Conservation (phyloP, 2,888 invertebrate species). For the Anarsia innoxiella region DNA sequence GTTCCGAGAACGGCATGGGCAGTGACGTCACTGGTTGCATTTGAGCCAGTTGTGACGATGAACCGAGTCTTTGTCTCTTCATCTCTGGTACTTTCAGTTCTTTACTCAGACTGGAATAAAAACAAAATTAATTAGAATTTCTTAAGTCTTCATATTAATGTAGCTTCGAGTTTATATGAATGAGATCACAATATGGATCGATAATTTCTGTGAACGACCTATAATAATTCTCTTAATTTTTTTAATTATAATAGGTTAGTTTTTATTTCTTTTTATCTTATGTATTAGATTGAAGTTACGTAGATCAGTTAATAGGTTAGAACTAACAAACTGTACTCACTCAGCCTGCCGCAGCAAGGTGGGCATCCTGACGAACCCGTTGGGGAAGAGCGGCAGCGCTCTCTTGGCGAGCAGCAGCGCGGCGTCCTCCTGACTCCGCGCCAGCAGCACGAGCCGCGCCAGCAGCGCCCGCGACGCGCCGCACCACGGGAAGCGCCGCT, state of each 20-base stretch:
- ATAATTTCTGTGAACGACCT: too few species aligned
- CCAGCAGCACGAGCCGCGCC: constrained; percentile 16
- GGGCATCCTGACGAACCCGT: constrained; percentile 78
- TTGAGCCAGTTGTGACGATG: constrained; percentile 28
- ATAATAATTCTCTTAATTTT: too few species aligned
- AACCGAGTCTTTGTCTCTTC: constrained; percentile 46
- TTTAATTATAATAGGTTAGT: too few species aligned
- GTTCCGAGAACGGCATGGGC: constrained; percentile 33
- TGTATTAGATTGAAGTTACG: too few species aligned
- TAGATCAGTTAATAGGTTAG: too few species aligned
- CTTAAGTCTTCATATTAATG: too few species aligned
- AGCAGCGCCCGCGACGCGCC: constrained; percentile 35
- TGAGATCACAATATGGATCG: too few species aligned
- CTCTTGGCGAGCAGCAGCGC: constrained; percentile 72
- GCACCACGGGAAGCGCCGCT: constrained; percentile 84
- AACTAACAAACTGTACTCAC: constrained; percentile 41
- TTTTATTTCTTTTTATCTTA: too few species aligned
- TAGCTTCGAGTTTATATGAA: too few species aligned
- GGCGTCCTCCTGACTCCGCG: constrained; percentile 34
- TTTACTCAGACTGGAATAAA: constrained; percentile 64
- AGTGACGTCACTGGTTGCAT: not conserved
- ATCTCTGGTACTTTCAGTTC: constrained; percentile 50
- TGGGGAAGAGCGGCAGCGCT: constrained; percentile 80
- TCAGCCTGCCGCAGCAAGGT: constrained; percentile 70
- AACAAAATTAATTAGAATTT: not conserved